Conservation (phyloP, 2,888 invertebrate genomes). For the Phengaris alcon region DNA sequence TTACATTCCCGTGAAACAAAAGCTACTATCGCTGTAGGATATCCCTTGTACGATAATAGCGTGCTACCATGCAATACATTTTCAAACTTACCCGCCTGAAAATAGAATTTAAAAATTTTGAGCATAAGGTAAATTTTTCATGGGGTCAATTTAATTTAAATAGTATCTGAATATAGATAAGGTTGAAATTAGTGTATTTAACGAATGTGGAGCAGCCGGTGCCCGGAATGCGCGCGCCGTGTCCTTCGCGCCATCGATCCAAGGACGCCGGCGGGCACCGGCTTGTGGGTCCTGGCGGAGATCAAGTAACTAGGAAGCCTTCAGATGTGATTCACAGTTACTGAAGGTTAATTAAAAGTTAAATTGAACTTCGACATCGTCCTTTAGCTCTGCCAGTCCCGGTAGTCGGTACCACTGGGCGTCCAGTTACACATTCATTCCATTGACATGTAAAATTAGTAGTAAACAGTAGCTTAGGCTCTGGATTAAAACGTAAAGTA, state of each 20-base stretch:
- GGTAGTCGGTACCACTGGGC: too few relatives aligned
- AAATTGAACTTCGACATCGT: too few relatives aligned
- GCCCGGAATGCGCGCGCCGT: conserved; percentile 61
- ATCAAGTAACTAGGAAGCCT: background rate
- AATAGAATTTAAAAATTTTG: conserved; percentile 14
- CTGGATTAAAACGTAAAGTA: too few relatives aligned
- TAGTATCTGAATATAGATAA: conserved; percentile 20
- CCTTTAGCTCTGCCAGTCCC: too few relatives aligned
- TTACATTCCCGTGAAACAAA: background rate
- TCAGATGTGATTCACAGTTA: background rate
- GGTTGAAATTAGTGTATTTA: conserved; percentile 18
- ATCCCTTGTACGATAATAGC: conserved; percentile 20
- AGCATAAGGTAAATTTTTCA: background rate
- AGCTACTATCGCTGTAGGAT: conserved; percentile 8
- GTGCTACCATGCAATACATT: background rate
- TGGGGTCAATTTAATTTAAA: background rate
- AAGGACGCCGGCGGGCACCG: conserved; percentile 54
- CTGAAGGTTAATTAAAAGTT: too few relatives aligned
- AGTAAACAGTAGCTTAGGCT: too few relatives aligned
- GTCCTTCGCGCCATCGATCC: conserved; percentile 71
- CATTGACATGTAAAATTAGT: too few relatives aligned
- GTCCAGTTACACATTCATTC: too few relatives aligned
- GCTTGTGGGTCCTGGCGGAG: background rate
- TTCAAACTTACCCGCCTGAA: background rate
- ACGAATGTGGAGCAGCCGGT: conserved; percentile 36